phyloP scores from a whole-genome alignment of 2,888 invertebrate genomes.

The Polyploca ridens region DNA sequence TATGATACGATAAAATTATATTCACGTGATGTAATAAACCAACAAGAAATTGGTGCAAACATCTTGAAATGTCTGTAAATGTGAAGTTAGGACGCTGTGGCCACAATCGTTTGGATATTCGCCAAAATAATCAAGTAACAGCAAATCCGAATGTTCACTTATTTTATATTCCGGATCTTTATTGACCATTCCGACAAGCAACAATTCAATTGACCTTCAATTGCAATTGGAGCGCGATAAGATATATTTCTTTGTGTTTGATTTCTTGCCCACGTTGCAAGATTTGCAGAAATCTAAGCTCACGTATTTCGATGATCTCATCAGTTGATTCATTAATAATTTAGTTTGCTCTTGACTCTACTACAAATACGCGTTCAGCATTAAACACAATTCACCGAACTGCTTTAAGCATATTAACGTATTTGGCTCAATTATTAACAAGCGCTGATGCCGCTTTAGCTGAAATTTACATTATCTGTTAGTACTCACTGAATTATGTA shows the following conservation, averaged over 20 bases:
- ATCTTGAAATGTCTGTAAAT: slow-evolving; percentile 50
- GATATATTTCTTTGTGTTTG: slow-evolving; percentile 15
- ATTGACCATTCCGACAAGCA: slow-evolving; percentile 56
- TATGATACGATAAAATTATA: slow-evolving; percentile 5
- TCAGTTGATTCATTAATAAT: slow-evolving; percentile 38
- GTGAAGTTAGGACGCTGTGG: slow-evolving; percentile 44
- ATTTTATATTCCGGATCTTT: slow-evolving; percentile 60
- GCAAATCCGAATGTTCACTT: slow-evolving; percentile 60
- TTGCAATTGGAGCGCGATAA: slow-evolving; percentile 49
- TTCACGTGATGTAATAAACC: slow-evolving; percentile 38
- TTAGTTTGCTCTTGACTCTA: slow-evolving; percentile 34
- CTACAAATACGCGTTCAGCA: slow-evolving; percentile 7
- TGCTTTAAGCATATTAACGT: slow-evolving; percentile 32
- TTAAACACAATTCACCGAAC: slow-evolving; percentile 17
- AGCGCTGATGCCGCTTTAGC: slow-evolving; percentile 24
- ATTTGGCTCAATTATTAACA: slow-evolving; percentile 29
- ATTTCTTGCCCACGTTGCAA: background rate
- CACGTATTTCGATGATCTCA: slow-evolving; percentile 33
- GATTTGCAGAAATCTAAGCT: background rate
- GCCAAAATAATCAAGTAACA: slow-evolving; percentile 77
- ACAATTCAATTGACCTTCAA: slow-evolving; percentile 62
- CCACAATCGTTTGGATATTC: slow-evolving; percentile 61
- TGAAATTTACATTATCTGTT: slow-evolving; percentile 38
- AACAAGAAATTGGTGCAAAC: slow-evolving; percentile 50
- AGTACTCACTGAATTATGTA: slow-evolving; percentile 25